phyloP scores from a whole-genome alignment of 2,888 invertebrate genomes.

The Clunio marinus region DNA sequence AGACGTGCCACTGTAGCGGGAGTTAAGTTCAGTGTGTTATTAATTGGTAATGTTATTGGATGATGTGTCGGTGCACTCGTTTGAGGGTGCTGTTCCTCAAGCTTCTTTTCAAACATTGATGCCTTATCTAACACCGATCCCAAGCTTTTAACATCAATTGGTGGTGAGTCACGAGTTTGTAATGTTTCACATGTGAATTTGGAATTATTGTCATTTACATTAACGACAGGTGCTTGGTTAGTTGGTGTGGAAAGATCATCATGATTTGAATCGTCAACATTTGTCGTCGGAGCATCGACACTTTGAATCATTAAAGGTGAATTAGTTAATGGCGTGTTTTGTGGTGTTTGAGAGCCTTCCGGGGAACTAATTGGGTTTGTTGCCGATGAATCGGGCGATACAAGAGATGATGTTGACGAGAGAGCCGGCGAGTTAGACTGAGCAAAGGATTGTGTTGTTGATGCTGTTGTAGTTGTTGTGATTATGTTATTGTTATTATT shows the following conservation, averaged over 20 bases:
- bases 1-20: conserved; percentile 40
- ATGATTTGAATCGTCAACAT: neutral
- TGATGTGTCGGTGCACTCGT: conserved; percentile 23
- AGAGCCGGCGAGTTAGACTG: conserved; percentile 40
- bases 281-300: neutral
- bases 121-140: conserved; percentile 52
- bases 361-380: conserved; percentile 41
- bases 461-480: conserved; percentile 57
- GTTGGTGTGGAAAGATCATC: conserved; percentile 27
- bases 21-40: conserved; percentile 40
- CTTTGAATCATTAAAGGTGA: conserved; percentile 19
- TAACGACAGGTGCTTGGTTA: conserved; percentile 21
- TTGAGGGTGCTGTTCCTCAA: conserved; percentile 46
- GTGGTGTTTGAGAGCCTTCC: conserved; percentile 41
- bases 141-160: conserved; percentile 49
- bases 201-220: neutral
- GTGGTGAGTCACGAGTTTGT: conserved; percentile 40
- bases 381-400: conserved; percentile 46
- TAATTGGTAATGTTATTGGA: conserved; percentile 39
- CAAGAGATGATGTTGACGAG: conserved; percentile 45
- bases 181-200: neutral
- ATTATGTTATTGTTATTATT: conserved; percentile 51
- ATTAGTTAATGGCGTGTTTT: conserved; percentile 44
- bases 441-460: conserved; percentile 47
- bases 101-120: conserved; percentile 49